Evolutionary conservation across 1,140 invertebrate species (phyloP).

Genomic region (Tetranychus cinnabarinus): DNA sequence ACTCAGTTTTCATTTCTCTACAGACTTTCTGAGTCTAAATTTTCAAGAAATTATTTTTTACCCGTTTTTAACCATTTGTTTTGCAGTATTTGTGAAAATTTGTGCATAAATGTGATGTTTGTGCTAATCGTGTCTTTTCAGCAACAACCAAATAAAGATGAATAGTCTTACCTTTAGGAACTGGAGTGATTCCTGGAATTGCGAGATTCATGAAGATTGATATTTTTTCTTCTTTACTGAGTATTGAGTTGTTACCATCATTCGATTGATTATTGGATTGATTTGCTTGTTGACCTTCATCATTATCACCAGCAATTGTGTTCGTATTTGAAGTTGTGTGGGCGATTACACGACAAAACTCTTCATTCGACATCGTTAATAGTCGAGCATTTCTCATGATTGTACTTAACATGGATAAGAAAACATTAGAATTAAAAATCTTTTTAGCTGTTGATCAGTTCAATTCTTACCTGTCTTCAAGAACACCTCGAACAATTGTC

Average conservation of each 20-base stretch:
- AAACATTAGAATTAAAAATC: neutral
- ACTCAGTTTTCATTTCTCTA: too few species aligned
- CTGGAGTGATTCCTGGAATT: slow-evolving; percentile 14
- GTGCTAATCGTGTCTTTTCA: too few species aligned
- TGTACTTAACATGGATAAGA: neutral
- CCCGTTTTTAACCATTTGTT: too few species aligned
- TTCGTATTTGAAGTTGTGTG: slow-evolving; percentile 2
- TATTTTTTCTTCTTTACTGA: slow-evolving; percentile 15
- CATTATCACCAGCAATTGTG: neutral
- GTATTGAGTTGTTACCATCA: slow-evolving; percentile 4
- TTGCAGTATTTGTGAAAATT: too few species aligned
- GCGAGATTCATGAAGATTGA: slow-evolving; percentile 17
- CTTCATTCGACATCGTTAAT: slow-evolving; percentile 16
- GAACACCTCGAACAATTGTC: slow-evolving; percentile 7
- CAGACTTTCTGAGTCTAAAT: too few species aligned
- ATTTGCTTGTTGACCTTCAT: neutral
- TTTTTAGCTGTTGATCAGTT: neutral
- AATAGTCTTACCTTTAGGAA: slow-evolving; percentile 10
- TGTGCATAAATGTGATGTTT: too few species aligned
- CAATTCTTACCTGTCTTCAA: slow-evolving; percentile 8
- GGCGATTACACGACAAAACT: slow-evolving; percentile 12
- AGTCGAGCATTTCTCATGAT: slow-evolving; percentile 12
- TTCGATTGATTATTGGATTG: too few species aligned
- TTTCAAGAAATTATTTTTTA: too few species aligned
- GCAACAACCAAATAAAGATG: too few species aligned